phyloP scores from a whole-genome alignment of 2,888 invertebrate species.

The Syrista parreyssii region DNA sequence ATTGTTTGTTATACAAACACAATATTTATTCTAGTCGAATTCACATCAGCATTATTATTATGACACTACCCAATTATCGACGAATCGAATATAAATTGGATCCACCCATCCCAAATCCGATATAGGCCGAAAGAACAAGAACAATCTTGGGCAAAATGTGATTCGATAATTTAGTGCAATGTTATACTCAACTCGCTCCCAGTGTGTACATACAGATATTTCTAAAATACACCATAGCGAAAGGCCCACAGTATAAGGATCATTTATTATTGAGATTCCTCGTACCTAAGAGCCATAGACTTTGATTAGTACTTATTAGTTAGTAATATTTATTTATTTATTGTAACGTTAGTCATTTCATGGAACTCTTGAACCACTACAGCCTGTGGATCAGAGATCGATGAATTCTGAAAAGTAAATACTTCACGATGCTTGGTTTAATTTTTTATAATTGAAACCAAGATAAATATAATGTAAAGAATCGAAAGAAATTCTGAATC shows the following conservation, averaged over 20 bases:
- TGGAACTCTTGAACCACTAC: slow-evolving; percentile 9
- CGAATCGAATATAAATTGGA: neutral
- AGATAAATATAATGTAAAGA: slow-evolving; percentile 4
- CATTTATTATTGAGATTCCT: slow-evolving; percentile 11
- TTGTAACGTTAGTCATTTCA: slow-evolving; percentile 17
- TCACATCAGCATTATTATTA: slow-evolving; percentile 33
- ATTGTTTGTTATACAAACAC: slow-evolving; percentile 45
- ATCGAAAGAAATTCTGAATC: slow-evolving; percentile 25
- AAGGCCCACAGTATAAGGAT: slow-evolving; percentile 4
- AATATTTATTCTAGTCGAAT: slow-evolving; percentile 36
- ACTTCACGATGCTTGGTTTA: neutral
- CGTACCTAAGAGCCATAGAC: slow-evolving; percentile 12
- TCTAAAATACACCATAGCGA: slow-evolving; percentile 19
- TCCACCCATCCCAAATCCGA: neutral
- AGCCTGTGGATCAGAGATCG: slow-evolving; percentile 7
- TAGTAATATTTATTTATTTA: slow-evolving; percentile 36
- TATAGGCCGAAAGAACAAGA: neutral
- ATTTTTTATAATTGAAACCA: slow-evolving; percentile 8
- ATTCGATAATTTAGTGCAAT: slow-evolving; percentile 56
- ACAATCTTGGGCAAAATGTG: slow-evolving; percentile 26
- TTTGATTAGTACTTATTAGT: slow-evolving; percentile 22
- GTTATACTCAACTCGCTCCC: slow-evolving; percentile 40
- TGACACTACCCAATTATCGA: slow-evolving; percentile 14
- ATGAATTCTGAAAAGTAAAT: neutral
- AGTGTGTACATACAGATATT: slow-evolving; percentile 42